A percentile compares a stretch with the other conserved stretches of the same genome.
Evolutionary conservation across 2,113 vertebrate genomes (phyloP).

Genomic region (Pristiophorus japonicus): DNA sequence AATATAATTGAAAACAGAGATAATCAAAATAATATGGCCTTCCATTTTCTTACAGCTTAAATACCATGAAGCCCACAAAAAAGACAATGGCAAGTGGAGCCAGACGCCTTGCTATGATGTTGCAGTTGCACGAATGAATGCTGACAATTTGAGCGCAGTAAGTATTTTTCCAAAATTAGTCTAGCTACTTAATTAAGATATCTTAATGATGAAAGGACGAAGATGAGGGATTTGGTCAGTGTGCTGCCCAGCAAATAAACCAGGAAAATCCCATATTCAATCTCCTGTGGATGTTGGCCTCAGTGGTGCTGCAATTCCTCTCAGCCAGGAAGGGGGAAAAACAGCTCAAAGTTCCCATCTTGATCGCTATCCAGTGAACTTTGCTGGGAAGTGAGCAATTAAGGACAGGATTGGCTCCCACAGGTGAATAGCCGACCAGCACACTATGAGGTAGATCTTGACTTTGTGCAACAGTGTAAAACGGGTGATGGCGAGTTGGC

Average conservation of each 20-base stretch:
- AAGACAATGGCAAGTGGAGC: constrained; percentile 91
- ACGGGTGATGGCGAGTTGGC: too few species aligned
- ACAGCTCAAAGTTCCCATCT: background rate
- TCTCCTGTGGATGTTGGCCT: background rate
- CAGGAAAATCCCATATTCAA: background rate
- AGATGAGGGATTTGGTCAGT: background rate
- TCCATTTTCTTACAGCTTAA: constrained; percentile 60
- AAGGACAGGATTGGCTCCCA: background rate
- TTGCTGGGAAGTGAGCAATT: background rate
- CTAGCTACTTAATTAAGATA: background rate
- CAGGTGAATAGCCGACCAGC: too few species aligned
- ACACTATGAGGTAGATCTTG: too few species aligned
- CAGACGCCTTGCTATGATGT: constrained; percentile 94
- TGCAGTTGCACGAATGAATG: constrained; percentile 76
- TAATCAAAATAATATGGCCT: background rate
- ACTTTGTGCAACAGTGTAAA: too few species aligned
- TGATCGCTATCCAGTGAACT: background rate
- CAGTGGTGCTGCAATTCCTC: background rate
- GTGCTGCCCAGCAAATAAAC: background rate
- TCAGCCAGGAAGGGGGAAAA: background rate
- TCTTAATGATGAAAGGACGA: background rate
- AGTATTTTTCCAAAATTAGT: constrained; percentile 45
- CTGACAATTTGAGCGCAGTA: constrained; percentile 82
- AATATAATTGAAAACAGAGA: background rate
- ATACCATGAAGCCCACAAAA: constrained; percentile 87